A percentile compares a stretch with the other conserved stretches of the same genome.
Conservation (phyloP, 2,888 invertebrate species). For the Kryphioiulus occultus region DNA sequence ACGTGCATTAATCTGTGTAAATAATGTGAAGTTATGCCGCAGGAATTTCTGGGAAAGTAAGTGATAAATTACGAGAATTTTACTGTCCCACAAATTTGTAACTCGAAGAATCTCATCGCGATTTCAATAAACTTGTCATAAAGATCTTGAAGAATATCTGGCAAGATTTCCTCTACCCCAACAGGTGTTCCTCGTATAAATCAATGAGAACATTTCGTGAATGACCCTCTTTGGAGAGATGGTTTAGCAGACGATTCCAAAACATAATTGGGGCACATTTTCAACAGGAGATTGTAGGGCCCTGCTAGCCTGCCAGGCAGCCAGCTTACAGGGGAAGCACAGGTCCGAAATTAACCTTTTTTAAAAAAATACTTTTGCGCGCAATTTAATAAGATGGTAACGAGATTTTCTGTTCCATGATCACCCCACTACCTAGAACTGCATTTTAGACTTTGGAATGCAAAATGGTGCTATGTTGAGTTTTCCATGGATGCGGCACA, state of each 20-base stretch:
- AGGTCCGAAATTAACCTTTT: neutral
- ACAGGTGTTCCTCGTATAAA: neutral
- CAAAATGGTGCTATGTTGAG: neutral
- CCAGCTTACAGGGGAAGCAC: neutral
- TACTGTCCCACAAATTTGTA: too few relatives aligned
- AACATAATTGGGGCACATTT: neutral
- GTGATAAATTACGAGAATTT: too few relatives aligned
- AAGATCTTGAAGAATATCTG: too few relatives aligned
- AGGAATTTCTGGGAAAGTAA: too few relatives aligned
- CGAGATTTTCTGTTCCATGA: too few relatives aligned
- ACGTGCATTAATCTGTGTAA: too few relatives aligned
- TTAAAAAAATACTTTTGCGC: too few relatives aligned
- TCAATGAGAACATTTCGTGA: neutral
- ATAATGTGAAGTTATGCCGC: too few relatives aligned
- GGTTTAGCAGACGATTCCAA: slow-evolving; percentile 14
- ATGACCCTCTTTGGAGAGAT: neutral
- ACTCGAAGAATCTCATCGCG: neutral
- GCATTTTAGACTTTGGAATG: neutral
- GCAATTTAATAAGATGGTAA: too few relatives aligned
- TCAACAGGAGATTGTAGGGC: neutral
- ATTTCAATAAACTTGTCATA: neutral
- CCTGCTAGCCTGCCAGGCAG: neutral
- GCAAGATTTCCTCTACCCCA: neutral
- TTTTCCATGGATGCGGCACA: neutral
- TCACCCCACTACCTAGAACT: too few relatives aligned